These are phyloP conservation scores for Ladona fulva DNA, from an alignment of 1,140 invertebrate species.

Conservation along the genomic window DNA sequence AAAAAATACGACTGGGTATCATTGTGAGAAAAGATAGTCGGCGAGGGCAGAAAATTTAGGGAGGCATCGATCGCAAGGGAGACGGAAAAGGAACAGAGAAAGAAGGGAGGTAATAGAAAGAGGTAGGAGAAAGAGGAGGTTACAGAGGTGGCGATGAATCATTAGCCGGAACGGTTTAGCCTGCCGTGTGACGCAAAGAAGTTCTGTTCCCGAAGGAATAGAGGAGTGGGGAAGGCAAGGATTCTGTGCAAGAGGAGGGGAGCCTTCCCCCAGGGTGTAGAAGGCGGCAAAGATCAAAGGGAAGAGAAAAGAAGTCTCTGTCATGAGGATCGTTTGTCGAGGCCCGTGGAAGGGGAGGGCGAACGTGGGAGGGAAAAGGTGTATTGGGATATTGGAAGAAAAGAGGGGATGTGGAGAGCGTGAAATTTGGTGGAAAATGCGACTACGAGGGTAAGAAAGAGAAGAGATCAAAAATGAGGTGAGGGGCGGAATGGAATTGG, in stretches of 20 bases:
- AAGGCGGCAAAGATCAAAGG: not conserved
- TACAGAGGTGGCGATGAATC: not conserved
- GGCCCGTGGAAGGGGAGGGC: not conserved
- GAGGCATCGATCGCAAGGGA: not conserved
- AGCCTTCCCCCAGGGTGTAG: not conserved
- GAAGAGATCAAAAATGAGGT: too few species aligned
- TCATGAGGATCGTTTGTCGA: not conserved
- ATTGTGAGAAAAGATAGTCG: too few species aligned
- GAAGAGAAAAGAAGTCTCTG: not conserved
- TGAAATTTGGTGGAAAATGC: too few species aligned
- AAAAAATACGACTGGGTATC: too few species aligned
- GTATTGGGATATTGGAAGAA: too few species aligned
- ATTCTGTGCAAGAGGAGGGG: not conserved
- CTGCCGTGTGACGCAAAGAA: not conserved
- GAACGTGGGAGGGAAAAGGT: not conserved
- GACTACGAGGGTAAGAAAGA: too few species aligned
- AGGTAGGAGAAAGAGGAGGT: not conserved
- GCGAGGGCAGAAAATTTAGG: not conserved
- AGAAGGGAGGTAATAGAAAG: not conserved
- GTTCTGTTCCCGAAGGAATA: not conserved
- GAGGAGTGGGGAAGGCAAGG: not conserved
- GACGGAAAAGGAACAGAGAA: not conserved
- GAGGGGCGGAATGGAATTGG: too few species aligned
- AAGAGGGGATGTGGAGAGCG: too few species aligned
- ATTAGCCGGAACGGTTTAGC: conserved; percentile 4